phyloP scores from a whole-genome alignment of 1,140 invertebrate species.

The Lepidurus couesii region DNA sequence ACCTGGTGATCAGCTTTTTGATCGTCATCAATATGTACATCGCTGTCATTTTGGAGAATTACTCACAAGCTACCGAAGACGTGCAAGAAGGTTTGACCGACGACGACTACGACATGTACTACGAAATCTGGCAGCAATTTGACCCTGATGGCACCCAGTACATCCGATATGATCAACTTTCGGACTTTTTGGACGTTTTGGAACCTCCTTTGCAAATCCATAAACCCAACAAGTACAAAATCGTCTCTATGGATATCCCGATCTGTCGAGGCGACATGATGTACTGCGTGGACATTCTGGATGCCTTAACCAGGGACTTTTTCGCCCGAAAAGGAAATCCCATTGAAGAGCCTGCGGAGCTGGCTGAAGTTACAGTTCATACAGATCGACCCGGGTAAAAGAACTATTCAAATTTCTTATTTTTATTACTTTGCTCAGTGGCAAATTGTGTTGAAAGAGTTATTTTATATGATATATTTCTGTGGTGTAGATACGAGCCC shows the following conservation, averaged over 20 bases:
- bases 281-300: constrained; percentile 96
- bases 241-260: constrained; percentile 96
- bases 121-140: constrained; percentile 98
- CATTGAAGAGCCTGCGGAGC: constrained; percentile 77
- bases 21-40: constrained; percentile 99
- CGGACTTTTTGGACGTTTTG: constrained; percentile 89
- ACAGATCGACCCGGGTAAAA: constrained; percentile 40
- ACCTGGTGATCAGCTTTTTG: constrained; percentile 94
- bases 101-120: constrained; percentile 99
- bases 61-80: constrained; percentile 95
- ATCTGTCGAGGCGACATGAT: constrained; percentile 85
- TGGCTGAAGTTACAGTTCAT: constrained; percentile 56
- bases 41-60: constrained; percentile 97
- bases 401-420: constrained; percentile 36
- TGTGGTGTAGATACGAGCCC: constrained; percentile 61
- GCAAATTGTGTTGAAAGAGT: constrained; percentile 59
- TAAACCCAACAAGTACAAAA: constrained; percentile 98
- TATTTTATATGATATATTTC: constrained; percentile 44
- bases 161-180: constrained; percentile 85
- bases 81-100: constrained; percentile 96
- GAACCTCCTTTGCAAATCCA: constrained; percentile 91
- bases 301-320: constrained; percentile 92
- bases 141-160: constrained; percentile 97
- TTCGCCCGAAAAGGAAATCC: constrained; percentile 79
- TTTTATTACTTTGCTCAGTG: background rate